phyloP scores from a whole-genome alignment of 35 echinoderm and acorn worm species.

The Anneissia japonica region DNA sequence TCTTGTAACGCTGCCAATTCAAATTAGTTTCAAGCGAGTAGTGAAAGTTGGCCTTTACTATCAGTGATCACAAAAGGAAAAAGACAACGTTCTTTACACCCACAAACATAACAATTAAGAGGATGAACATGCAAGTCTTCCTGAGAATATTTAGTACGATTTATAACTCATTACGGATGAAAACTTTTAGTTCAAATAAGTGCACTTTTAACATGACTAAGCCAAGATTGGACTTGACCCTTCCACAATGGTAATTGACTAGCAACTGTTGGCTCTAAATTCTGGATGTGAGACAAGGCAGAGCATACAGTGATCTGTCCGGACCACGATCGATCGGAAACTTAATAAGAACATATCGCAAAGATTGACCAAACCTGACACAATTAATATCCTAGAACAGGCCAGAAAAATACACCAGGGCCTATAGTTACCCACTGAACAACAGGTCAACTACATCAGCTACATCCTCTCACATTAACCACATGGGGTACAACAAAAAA shows the following conservation, averaged over 20 bases:
- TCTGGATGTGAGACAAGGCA: not conserved
- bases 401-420: not conserved
- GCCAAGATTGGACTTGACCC: not conserved
- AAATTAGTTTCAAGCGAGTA: not conserved
- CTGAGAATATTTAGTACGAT: not conserved
- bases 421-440: not conserved
- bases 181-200: not conserved
- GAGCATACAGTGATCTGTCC: not conserved
- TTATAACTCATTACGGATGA: not conserved
- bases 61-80: not conserved
- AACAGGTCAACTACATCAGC: not conserved
- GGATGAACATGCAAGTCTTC: not conserved
- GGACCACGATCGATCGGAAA: not conserved
- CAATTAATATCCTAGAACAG: constrained; percentile 1
- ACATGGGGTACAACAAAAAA: not conserved
- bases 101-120: not conserved
- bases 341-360: not conserved
- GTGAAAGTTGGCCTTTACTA: not conserved
- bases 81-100: not conserved
- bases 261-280: not conserved
- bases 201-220: not conserved
- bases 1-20: not conserved
- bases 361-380: not conserved
- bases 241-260: not conserved
- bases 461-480: not conserved